A percentile compares a stretch with the other conserved stretches of the same genome.
Evolutionary conservation across 1,140 invertebrate genomes (phyloP).

Genomic region (Epicauta chinensis): DNA sequence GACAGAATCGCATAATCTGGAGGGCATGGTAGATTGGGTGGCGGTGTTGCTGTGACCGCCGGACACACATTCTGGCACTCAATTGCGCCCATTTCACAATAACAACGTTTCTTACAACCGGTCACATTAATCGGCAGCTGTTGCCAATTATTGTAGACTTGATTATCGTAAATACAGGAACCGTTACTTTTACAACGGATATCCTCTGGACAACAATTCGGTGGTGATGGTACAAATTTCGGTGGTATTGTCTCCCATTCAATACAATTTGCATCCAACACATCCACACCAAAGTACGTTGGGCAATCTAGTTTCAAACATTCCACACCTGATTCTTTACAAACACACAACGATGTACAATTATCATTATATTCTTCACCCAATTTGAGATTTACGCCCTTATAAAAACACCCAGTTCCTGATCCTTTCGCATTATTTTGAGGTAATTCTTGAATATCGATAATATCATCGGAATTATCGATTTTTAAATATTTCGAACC

Average conservation of each 20-base stretch:
- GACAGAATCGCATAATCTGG: conserved; percentile 55
- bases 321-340: conserved; percentile 56
- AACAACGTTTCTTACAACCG: conserved; percentile 79
- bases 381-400: conserved; percentile 51
- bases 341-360: conserved; percentile 67
- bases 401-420: conserved; percentile 46
- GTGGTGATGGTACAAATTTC: conserved; percentile 62
- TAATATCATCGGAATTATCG: conserved; percentile 33
- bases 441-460: conserved; percentile 25
- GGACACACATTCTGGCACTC: conserved; percentile 75
- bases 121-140: conserved; percentile 53
- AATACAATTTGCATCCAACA: conserved; percentile 74
- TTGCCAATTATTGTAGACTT: conserved; percentile 53
- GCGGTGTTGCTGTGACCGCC: conserved; percentile 65
- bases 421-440: neutral
- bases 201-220: conserved; percentile 75
- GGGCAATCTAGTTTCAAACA: conserved; percentile 78
- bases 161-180: conserved; percentile 63
- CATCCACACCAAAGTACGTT: conserved; percentile 71
- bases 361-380: conserved; percentile 61
- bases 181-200: conserved; percentile 71
- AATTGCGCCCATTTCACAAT: conserved; percentile 78
- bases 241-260: conserved; percentile 75
- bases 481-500: conserved; percentile 35
- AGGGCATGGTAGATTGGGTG: conserved; percentile 63